Conservation (phyloP, 2,797 vertebrate species). For the Sebastolobus alascanus region DNA sequence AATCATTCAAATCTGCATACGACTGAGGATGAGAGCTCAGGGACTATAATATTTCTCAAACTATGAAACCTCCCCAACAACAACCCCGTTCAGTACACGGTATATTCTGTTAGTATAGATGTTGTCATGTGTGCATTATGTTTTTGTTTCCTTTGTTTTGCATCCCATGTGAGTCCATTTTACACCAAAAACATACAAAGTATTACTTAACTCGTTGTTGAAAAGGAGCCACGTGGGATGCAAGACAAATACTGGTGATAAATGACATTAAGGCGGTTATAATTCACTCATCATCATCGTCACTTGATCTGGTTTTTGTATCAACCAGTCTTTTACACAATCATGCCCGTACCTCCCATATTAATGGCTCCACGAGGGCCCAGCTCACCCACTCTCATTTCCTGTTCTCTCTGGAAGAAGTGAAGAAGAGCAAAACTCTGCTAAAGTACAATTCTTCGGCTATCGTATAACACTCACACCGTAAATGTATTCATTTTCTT, state of each 20-base stretch:
- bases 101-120: conserved; percentile 4
- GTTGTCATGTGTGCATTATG: conserved; percentile 3
- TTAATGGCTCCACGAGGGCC: conserved; percentile 98
- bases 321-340: conserved; percentile 63
- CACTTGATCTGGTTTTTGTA: conserved; percentile 20
- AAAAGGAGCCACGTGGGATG: conserved; percentile 29
- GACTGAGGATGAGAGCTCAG: conserved; percentile 63
- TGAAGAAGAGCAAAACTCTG: conserved; percentile 86
- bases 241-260: conserved; percentile 12
- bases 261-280: conserved; percentile 15
- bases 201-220: background rate
- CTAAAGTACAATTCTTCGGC: conserved; percentile 41
- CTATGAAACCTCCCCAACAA: conserved; percentile 8
- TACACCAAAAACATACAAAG: background rate
- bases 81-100: background rate
- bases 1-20: conserved; percentile 8
- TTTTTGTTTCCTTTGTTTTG: background rate
- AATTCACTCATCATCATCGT: conserved; percentile 8
- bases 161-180: conserved; percentile 33
- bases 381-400: conserved; percentile 99
- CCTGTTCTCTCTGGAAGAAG: conserved; percentile 99
- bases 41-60: conserved; percentile 12
- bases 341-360: conserved; percentile 98
- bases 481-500: background rate
- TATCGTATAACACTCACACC: conserved; percentile 33